These are phyloP conservation scores for Diacarnus erythraeanus DNA, from an alignment of 37 sponge, comb jelly and placozoan genomes.

Conservation along the genomic window DNA sequence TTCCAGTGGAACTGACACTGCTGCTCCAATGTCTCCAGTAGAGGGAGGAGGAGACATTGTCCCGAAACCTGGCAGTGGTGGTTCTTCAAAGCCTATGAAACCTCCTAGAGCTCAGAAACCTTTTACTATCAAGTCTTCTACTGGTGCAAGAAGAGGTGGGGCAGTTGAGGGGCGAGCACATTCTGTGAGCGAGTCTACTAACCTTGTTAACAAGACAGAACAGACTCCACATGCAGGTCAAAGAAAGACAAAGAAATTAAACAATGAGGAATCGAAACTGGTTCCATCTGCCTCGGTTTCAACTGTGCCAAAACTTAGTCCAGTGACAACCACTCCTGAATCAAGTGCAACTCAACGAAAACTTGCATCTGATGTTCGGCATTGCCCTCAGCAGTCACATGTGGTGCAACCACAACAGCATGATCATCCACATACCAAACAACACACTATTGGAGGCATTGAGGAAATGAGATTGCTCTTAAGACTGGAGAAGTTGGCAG, in stretches of 20 bases:
- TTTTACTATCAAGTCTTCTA: background rate
- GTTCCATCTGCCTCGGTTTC: too few species aligned
- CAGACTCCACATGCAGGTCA: background rate
- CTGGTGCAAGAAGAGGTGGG: background rate
- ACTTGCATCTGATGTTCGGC: too few species aligned
- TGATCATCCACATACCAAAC: background rate
- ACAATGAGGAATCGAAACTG: too few species aligned
- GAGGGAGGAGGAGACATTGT: too few species aligned
- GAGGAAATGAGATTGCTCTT: slow-evolving; percentile 6
- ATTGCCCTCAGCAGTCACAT: too few species aligned
- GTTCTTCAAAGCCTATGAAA: background rate
- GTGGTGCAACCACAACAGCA: background rate
- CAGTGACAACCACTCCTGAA: background rate
- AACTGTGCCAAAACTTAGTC: too few species aligned
- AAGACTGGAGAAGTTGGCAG: slow-evolving; percentile 21
- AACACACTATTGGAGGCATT: background rate
- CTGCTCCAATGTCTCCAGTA: background rate
- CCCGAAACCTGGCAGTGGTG: too few species aligned
- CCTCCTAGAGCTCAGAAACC: background rate
- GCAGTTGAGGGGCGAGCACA: background rate
- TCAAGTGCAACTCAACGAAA: too few species aligned
- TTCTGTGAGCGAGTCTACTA: background rate
- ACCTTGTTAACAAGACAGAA: too few species aligned
- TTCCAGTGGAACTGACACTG: background rate
- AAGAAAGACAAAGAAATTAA: too few species aligned